Base-by-base conservation (phyloP, 2,888 invertebrate species). In the Xestobium rufovillosum region DNA sequence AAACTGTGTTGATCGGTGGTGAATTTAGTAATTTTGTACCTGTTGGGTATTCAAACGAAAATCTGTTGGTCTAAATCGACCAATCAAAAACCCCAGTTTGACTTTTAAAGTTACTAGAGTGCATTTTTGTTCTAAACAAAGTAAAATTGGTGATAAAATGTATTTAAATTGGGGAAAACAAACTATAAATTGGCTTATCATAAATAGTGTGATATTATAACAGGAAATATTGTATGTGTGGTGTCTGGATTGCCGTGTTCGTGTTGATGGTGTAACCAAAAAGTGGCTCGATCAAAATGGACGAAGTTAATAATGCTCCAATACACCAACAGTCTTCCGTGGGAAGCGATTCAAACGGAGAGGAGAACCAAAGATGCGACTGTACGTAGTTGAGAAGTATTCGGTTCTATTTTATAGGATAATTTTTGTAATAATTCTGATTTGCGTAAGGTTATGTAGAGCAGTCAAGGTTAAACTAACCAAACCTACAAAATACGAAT, bases 271-370 rank as follows among this genome's bases (percentile, higher is more conserved):
- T 55, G 55, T 57, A 57, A 58, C 56, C 53, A 55, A 57, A 50
- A 48, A 50, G 47, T 47, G 47, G 49, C 48, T 52, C 52, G 51
- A 53, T 53, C 61, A 67, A 66, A 64, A 67, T 67, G 66, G 66
- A 66, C 60, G 66, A 61, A 60, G 53, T 54, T 55, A 61, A 57
- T 57, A n/a, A n/a, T n/a, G 59, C 56, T 57, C 59, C 53, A 51
- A 59, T 60, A 47, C 56, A 58, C 42, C 59, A 63, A 39, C 66
- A 66, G 53, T 53, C 57, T 48, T 65, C 65, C 27, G 50, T 64
- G 39, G 63, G 62, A 42, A 65, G 65, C 48, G 65, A 66, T 51
- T 63, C 64, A 10, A 63, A 57, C 38, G 57, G 58, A 19, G 65
- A 65, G 34, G 63, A 64, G 36, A 41, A 46, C 31, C 45, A 50